Evolutionary conservation across 2,113 vertebrate species (phyloP).

Genomic region (Perognathus longimembris): DNA sequence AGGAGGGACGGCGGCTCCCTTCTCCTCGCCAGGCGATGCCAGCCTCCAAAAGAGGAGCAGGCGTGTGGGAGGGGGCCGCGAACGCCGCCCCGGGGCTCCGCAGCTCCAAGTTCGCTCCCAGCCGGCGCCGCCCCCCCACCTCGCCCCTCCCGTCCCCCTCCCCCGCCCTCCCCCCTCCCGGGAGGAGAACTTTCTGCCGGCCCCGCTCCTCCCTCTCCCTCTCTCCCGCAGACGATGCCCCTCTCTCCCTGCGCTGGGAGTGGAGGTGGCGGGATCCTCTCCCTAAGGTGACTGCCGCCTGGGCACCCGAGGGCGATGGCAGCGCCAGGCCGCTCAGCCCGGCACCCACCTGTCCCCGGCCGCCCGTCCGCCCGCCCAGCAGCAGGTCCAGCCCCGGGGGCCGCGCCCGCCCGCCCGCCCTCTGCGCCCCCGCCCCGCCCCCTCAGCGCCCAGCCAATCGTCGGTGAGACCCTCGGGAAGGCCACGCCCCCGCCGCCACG

Average conservation of each 20-base stretch:
- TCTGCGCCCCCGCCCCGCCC: slow-evolving; percentile 5
- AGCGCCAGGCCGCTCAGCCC: background rate
- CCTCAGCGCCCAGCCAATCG: slow-evolving; percentile 61
- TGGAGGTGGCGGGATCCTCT: background rate
- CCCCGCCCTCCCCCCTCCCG: background rate
- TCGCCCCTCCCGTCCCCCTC: background rate
- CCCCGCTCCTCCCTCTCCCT: slow-evolving; percentile 29
- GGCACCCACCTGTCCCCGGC: background rate
- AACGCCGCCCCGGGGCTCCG: slow-evolving; percentile 55
- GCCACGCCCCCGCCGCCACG: background rate
- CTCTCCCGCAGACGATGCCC: background rate
- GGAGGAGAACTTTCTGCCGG: slow-evolving; percentile 62
- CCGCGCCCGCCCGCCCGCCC: background rate
- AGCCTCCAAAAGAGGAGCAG: background rate
- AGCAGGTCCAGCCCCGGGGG: fast-evolving
- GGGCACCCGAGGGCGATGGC: too few relatives aligned
- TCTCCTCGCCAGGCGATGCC: slow-evolving; percentile 8
- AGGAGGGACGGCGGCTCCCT: background rate
- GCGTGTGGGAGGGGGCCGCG: slow-evolving; percentile 58
- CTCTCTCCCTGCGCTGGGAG: background rate
- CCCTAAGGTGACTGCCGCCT: background rate
- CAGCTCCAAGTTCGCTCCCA: slow-evolving; percentile 22
- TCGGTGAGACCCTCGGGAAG: background rate
- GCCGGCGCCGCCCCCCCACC: slow-evolving; percentile 1
- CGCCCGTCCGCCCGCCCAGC: fast-evolving